phyloP scores from a whole-genome alignment of 2,888 invertebrate species.

The Macaria notata region DNA sequence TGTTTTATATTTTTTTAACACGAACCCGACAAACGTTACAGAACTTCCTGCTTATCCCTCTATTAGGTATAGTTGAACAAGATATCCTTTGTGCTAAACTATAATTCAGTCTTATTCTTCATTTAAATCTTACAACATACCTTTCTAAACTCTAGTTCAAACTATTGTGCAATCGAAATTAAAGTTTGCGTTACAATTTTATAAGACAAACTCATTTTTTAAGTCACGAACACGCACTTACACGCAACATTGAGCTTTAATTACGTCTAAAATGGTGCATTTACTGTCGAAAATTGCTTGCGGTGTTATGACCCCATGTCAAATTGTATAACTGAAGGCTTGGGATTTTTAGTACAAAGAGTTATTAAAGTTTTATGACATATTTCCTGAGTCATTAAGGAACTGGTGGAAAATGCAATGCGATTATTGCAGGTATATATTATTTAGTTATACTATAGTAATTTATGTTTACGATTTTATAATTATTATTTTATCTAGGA shows the following conservation, averaged over 20 bases:
- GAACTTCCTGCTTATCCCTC: too few relatives aligned
- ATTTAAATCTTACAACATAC: too few relatives aligned
- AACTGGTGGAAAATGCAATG: conserved; percentile 11
- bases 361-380: conserved; percentile 20
- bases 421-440: background rate
- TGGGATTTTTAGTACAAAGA: conserved; percentile 30
- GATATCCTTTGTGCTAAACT: too few relatives aligned
- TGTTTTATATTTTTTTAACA: too few relatives aligned
- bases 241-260: conserved; percentile 22
- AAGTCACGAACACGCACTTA: conserved; percentile 16
- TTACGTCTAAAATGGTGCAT: conserved; percentile 11
- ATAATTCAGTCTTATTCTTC: too few relatives aligned
- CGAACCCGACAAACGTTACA: too few relatives aligned
- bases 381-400: conserved; percentile 24
- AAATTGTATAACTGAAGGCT: conserved; percentile 21
- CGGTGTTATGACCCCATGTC: conserved; percentile 9
- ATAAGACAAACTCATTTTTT: conserved; percentile 24
- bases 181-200: conserved; percentile 17
- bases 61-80: too few relatives aligned
- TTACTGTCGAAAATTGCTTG: conserved; percentile 18
- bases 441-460: too few relatives aligned
- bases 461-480: too few relatives aligned
- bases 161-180: conserved; percentile 25
- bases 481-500: too few relatives aligned
- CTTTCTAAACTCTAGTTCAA: conserved; percentile 1